A percentile compares a stretch with the other conserved stretches of the same genome.
Evolutionary conservation across 2,888 invertebrate species (phyloP).

Genomic region (Mermis nigrescens): DNA sequence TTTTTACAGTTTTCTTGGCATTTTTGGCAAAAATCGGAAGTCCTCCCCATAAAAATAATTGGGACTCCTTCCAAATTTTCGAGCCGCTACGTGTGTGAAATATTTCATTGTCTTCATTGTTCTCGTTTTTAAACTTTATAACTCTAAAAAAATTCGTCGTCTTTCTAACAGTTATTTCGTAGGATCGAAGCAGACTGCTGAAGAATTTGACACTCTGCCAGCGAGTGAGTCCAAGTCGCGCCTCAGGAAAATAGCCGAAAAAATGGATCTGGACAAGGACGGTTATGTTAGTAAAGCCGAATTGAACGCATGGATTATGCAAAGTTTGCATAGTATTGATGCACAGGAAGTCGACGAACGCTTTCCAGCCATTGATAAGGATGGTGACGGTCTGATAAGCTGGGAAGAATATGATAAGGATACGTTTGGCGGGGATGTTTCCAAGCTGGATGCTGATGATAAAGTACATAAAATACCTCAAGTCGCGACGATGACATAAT

Average conservation of each 20-base stretch:
- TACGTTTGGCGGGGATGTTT: conserved; percentile 55
- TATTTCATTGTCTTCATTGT: too few species aligned
- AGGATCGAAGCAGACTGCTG: conserved; percentile 40
- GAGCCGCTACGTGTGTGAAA: too few species aligned
- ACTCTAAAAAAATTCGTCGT: too few species aligned
- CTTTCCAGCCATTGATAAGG: conserved; percentile 46
- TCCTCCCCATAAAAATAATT: too few species aligned
- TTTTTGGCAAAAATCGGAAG: too few species aligned
- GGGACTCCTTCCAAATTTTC: too few species aligned
- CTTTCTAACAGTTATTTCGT: too few species aligned
- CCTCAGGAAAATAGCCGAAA: conserved; percentile 50
- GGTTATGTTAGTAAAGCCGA: conserved; percentile 56
- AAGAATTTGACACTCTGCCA: conserved; percentile 66
- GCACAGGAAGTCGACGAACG: conserved; percentile 33
- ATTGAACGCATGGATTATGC: conserved; percentile 14
- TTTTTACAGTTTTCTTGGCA: too few species aligned
- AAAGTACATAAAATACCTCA: too few species aligned
- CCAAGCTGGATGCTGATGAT: too few species aligned
- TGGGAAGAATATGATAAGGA: conserved; percentile 80
- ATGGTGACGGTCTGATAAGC: conserved; percentile 57
- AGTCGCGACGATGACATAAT: too few species aligned
- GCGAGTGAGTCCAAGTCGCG: conserved; percentile 66
- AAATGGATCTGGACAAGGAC: conserved; percentile 73
- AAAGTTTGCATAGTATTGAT: conserved; percentile 20
- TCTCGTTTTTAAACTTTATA: too few species aligned